Evolutionary conservation across 2,888 invertebrate species (phyloP), one percentile per base, ranked within the genome.

Genomic region (Noctua pronuba): DNA sequence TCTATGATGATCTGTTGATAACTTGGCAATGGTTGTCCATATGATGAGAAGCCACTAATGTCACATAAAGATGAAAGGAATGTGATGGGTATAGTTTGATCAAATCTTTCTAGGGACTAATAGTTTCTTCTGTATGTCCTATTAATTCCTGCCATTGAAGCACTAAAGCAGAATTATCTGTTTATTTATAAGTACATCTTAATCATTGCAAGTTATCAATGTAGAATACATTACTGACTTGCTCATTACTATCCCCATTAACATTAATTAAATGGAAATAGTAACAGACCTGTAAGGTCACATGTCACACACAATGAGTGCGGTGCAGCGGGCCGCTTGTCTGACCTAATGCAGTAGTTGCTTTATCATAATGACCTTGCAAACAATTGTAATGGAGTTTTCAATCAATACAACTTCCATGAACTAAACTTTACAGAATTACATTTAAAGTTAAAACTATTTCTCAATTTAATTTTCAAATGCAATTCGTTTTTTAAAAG

Each of bases 241-340:
- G 55, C 35, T 58, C 55, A 80, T 84, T 80, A 66, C 13, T 65
- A 62, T 72, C 58, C 16, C 52, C 55, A 58, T 68, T 74, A 84
- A 41, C 68, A 84, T 79, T 41, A 71, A 52, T 62, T 79, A 49
- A 75, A 75, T 73, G 62, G 60, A 70, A 66, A 70, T 28, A 73
- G 76, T 69, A 84, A 70, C 66, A 70, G 44, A 21, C 8, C 8
- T 35, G 46, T 84, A 35, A 70, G 81, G 81, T 80, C 69, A 58
- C 1, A 0, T 73, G 66, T 62, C 73, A 52, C 44, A 49, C 38
- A 28, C 62, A 58, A 44, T 71, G 28, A 28, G 49, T 60, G 52
- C 46, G 31, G 38, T 79, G 8, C n/a, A 28, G 41, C 52, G 21
- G 21, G 31, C 13, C 7, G 5, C 44, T 77, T 55, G 60, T 52